Evolutionary conservation across 1,140 invertebrate species (phyloP).

Genomic region (Orchestia grillus): DNA sequence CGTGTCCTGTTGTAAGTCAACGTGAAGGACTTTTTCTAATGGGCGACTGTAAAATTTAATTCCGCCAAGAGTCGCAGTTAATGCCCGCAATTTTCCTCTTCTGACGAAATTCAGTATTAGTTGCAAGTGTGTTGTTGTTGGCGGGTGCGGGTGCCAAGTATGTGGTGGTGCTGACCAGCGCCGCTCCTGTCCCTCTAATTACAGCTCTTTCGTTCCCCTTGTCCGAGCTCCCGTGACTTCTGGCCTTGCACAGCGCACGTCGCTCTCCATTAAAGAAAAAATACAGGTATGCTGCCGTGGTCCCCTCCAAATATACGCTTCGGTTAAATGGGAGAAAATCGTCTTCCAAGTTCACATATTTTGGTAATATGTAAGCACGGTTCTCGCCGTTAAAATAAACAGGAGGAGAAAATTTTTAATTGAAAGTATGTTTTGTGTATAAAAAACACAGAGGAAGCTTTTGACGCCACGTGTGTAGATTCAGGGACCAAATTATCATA

Average conservation of each 20-base stretch:
- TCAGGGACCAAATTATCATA: not conserved
- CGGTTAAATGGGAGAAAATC: not conserved
- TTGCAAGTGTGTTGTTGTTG: not conserved
- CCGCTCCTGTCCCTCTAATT: not conserved
- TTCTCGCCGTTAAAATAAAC: not conserved
- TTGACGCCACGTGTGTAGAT: not conserved
- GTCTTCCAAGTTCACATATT: not conserved
- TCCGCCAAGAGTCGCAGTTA: not conserved
- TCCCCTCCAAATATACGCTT: no score
- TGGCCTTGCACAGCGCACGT: no score
- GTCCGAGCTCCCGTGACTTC: not conserved
- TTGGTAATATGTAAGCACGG: not conserved
- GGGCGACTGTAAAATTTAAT: not conserved
- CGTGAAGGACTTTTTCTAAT: not conserved
- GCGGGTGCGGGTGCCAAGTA: not conserved
- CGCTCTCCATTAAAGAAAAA: no score
- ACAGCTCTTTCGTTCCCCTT: not conserved
- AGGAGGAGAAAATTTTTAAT: not conserved
- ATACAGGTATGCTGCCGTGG: no score
- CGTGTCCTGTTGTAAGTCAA: not conserved
- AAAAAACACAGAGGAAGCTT: not conserved
- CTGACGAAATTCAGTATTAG: not conserved
- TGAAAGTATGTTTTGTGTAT: not conserved
- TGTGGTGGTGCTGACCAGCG: not conserved
- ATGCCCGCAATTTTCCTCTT: not conserved